Evolutionary conservation across 2,797 vertebrate species (phyloP).

Genomic region (Tadarida brasiliensis): DNA sequence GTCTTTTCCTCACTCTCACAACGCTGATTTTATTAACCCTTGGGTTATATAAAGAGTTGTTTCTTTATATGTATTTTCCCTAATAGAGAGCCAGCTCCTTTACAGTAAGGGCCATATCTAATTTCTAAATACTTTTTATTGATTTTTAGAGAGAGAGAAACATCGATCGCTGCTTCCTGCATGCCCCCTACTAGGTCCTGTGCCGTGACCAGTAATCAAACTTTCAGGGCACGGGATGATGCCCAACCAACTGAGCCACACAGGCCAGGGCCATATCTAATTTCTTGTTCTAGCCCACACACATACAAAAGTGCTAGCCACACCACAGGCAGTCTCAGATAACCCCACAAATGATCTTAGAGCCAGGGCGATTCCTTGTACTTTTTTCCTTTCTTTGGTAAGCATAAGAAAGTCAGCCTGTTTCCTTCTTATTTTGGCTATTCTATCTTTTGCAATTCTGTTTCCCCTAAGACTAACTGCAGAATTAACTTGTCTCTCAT

Average conservation of each 20-base stretch:
- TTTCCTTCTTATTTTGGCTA: constrained; percentile 9
- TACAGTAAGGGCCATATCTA: background rate
- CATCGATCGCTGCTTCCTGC: no score
- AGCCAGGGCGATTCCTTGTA: background rate
- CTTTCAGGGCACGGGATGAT: no score
- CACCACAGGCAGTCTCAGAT: background rate
- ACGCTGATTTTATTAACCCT: background rate
- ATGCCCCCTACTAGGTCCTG: no score
- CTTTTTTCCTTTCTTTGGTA: background rate
- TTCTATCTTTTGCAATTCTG: background rate
- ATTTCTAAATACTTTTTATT: background rate
- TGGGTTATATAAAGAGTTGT: background rate
- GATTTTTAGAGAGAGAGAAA: no score
- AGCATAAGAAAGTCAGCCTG: background rate
- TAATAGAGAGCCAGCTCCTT: background rate
- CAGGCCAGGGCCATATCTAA: background rate
- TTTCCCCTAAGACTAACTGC: background rate
- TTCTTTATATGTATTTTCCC: background rate
- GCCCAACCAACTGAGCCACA: no score
- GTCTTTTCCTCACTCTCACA: background rate
- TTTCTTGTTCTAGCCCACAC: background rate
- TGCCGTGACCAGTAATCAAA: no score
- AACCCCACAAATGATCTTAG: background rate
- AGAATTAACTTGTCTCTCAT: constrained; percentile 14
- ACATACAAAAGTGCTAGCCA: background rate